phyloP scores from a whole-genome alignment of 2,888 invertebrate species.

The Mythimna pallens region DNA sequence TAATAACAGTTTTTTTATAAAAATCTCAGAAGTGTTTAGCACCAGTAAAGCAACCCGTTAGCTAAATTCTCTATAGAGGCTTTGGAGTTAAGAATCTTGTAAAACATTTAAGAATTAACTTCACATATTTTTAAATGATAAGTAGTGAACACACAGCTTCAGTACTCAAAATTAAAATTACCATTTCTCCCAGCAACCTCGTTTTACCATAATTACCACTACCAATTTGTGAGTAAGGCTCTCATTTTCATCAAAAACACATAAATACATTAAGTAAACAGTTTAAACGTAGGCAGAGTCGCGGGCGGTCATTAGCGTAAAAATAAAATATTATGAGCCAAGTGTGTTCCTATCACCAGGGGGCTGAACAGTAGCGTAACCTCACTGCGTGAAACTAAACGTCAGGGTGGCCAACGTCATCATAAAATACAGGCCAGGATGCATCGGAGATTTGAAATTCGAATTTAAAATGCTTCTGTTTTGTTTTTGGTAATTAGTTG shows the following conservation, averaged over 20 bases:
- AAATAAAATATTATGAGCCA: slow-evolving; percentile 75
- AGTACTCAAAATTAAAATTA: neutral
- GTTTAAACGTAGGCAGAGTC: slow-evolving; percentile 57
- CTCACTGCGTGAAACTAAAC: slow-evolving; percentile 82
- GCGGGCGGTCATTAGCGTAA: slow-evolving; percentile 70
- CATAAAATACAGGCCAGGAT: slow-evolving; percentile 59
- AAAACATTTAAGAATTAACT: neutral
- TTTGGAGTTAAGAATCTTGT: neutral
- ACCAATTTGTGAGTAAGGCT: slow-evolving; percentile 25
- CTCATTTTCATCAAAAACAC: slow-evolving; percentile 50
- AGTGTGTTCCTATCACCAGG: slow-evolving; percentile 81
- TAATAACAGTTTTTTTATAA: too few relatives aligned
- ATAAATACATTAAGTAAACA: slow-evolving; percentile 56
- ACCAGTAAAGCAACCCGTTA: too few relatives aligned
- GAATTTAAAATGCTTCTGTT: slow-evolving; percentile 35
- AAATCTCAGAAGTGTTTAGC: too few relatives aligned
- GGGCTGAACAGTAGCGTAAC: slow-evolving; percentile 87
- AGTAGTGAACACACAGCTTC: neutral
- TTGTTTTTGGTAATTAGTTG: slow-evolving; percentile 16
- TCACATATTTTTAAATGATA: neutral
- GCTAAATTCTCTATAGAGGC: too few relatives aligned
- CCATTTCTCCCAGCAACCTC: neutral
- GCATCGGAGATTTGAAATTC: slow-evolving; percentile 32
- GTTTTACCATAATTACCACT: slow-evolving; percentile 22
- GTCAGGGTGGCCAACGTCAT: slow-evolving; percentile 75